Percentiles rank a stretch among this genome's conserved stretches.
Evolutionary conservation across 1,140 invertebrate genomes (phyloP).

Genomic region (Ctenoplectra terminalis): DNA sequence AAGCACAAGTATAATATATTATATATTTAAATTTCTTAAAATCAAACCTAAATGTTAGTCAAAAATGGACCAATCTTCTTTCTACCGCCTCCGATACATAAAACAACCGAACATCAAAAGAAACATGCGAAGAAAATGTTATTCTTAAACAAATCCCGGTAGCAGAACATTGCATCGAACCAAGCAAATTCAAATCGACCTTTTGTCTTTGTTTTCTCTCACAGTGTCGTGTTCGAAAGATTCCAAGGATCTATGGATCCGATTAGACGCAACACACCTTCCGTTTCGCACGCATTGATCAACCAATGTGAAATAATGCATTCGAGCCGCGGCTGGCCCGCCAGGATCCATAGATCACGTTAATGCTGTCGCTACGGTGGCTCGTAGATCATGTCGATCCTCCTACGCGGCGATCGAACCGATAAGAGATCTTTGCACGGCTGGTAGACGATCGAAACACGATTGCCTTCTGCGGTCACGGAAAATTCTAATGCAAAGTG

Average conservation of each 20-base stretch:
- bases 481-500: background rate
- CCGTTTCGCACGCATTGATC: constrained; percentile 53
- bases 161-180: background rate
- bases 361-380: constrained; percentile 64
- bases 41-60: too few relatives aligned
- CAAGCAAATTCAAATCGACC: background rate
- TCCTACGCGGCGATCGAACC: constrained; percentile 55
- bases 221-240: background rate
- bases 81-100: too few relatives aligned
- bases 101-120: too few relatives aligned
- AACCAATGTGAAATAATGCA: constrained; percentile 42
- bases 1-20: too few relatives aligned
- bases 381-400: constrained; percentile 65
- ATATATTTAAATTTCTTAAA: too few relatives aligned
- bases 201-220: background rate
- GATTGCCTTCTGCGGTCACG: constrained; percentile 25
- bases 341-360: constrained; percentile 57
- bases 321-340: constrained; percentile 15
- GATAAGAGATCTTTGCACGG: constrained; percentile 55
- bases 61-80: too few relatives aligned
- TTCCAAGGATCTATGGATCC: constrained; percentile 38
- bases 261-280: constrained; percentile 47
- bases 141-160: background rate
- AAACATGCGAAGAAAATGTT: too few relatives aligned
- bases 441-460: constrained; percentile 40